Conservation (phyloP, 23 tunicate species). For the Botrylloides violaceus region DNA sequence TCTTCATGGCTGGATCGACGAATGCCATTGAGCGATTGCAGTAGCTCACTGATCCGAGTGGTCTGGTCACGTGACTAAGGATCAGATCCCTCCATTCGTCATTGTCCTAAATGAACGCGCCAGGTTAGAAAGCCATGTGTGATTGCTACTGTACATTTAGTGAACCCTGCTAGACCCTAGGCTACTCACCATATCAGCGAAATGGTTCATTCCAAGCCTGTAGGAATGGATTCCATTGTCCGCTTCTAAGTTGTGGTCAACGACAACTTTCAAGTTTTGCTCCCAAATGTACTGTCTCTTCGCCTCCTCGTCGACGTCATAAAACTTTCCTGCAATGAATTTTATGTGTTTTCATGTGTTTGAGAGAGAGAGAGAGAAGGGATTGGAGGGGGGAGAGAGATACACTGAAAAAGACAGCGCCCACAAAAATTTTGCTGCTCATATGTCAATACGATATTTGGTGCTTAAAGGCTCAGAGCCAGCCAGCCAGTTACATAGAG, state of each 20-base stretch:
- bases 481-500: no score
- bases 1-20: slow-evolving; percentile 1
- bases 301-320: slow-evolving; percentile 40
- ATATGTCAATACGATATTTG: no score
- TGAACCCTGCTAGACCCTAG: no score
- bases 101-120: slow-evolving; percentile 37
- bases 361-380: no score
- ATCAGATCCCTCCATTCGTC: slow-evolving; percentile 52
- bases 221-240: slow-evolving; percentile 63
- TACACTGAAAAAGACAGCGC: no score
- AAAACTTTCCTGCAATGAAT: slow-evolving; percentile 43
- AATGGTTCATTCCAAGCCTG: slow-evolving; percentile 60
- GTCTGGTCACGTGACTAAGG: slow-evolving; percentile 39
- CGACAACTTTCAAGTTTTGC: slow-evolving; percentile 30
- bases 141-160: no score
- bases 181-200: slow-evolving; percentile 81
- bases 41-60: slow-evolving; percentile 2
- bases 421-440: no score
- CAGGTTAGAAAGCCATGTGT: no score
- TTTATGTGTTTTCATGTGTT: no score
- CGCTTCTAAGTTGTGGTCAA: slow-evolving; percentile 67
- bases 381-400: no score
- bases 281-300: slow-evolving; percentile 64
- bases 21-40: slow-evolving; percentile 6
- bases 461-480: no score